Percentiles rank a stretch among this genome's conserved stretches.
phyloP scores from a whole-genome alignment of 2,888 invertebrate genomes.

The Alentia gelatinosa region DNA sequence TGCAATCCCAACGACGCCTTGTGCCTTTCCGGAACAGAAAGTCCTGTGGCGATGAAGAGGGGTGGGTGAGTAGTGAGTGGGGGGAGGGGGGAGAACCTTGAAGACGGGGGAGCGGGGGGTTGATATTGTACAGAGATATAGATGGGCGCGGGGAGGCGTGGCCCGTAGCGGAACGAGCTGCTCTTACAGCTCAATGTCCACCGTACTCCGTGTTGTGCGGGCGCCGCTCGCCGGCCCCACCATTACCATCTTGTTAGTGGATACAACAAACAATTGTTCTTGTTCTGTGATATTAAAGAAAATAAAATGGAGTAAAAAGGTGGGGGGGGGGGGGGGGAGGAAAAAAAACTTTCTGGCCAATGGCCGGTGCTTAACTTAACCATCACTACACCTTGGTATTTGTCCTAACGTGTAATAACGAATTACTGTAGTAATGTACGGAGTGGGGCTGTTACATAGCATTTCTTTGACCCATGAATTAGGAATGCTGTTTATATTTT shows the following conservation, averaged over 20 bases:
- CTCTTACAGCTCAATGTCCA: not conserved
- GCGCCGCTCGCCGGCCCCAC: not conserved
- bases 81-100: too few species aligned
- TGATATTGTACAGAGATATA: too few species aligned
- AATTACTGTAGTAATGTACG: too few species aligned
- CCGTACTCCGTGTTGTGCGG: not conserved
- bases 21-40: not conserved
- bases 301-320: not conserved
- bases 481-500: too few species aligned
- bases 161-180: not conserved
- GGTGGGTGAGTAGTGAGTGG: not conserved
- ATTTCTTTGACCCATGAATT: too few species aligned
- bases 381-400: not conserved
- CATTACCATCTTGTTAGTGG: not conserved
- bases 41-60: not conserved
- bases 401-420: too few species aligned
- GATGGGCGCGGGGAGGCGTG: too few species aligned
- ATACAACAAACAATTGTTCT: not conserved
- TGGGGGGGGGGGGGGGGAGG: not conserved
- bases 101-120: too few species aligned
- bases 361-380: constrained; percentile 16
- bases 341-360: not conserved
- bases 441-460: too few species aligned
- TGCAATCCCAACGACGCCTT: not conserved
- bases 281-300: not conserved